These are phyloP conservation scores for Steromphala cineraria DNA, from an alignment of 2,888 invertebrate species.

Conservation along the genomic window DNA sequence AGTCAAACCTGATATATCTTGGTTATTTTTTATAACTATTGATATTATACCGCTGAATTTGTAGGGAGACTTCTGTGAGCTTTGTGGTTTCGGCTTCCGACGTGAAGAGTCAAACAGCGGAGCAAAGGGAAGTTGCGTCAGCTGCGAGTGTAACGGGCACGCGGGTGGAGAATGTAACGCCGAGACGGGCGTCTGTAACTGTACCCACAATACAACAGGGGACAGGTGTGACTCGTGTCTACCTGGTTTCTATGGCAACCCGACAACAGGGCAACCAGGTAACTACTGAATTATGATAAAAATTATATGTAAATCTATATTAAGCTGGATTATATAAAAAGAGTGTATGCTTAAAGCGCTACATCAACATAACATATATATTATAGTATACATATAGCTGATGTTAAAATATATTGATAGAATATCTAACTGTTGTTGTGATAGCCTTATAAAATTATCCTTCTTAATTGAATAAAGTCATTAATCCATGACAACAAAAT, in stretches of 20 bases:
- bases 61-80: slow-evolving; percentile 83
- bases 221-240: slow-evolving; percentile 93
- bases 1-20: no score
- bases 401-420: no score
- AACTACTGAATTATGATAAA: neutral
- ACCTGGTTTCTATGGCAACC: slow-evolving; percentile 96
- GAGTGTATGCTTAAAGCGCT: no score
- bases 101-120: slow-evolving; percentile 92
- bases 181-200: slow-evolving; percentile 86
- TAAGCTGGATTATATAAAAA: no score
- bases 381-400: no score
- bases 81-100: slow-evolving; percentile 93
- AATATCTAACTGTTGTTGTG: no score
- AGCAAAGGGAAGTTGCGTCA: slow-evolving; percentile 92
- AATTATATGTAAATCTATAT: neutral
- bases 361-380: no score
- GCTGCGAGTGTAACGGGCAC: slow-evolving; percentile 99
- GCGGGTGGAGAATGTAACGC: slow-evolving; percentile 94
- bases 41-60: neutral
- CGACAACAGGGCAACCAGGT: slow-evolving; percentile 84
- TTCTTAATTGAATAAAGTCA: no score
- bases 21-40: no score
- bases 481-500: no score
- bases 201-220: slow-evolving; percentile 97
- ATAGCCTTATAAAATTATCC: no score